Evolutionary conservation across 2,797 vertebrate species (phyloP).

Genomic region (Chloroceryle amazona): DNA sequence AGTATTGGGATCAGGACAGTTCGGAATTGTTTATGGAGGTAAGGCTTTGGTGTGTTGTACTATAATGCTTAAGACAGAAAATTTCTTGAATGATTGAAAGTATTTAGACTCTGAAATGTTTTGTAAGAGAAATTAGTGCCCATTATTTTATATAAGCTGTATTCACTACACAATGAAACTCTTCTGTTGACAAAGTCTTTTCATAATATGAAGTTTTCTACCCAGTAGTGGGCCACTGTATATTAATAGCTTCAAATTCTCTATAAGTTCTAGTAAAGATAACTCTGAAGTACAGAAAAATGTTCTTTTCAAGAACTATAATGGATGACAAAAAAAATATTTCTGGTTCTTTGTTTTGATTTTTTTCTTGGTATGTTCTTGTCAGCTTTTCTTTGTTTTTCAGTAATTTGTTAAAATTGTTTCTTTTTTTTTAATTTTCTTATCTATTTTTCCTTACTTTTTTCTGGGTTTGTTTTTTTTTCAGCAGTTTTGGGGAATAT

Average conservation of each 20-base stretch:
- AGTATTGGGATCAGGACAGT: constrained; percentile 96
- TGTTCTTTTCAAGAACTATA: neutral
- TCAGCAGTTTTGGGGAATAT: neutral
- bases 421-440: neutral
- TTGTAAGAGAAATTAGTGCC: neutral
- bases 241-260: neutral
- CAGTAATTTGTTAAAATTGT: neutral
- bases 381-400: neutral
- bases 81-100: neutral
- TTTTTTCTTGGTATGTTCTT: neutral
- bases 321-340: neutral
- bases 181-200: neutral
- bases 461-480: neutral
- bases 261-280: neutral
- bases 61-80: neutral
- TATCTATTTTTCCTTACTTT: neutral
- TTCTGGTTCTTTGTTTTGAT: neutral
- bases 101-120: neutral
- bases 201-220: neutral
- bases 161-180: neutral
- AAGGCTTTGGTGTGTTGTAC: constrained; percentile 20
- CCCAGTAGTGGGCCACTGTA: neutral
- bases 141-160: neutral
- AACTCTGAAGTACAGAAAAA: neutral
- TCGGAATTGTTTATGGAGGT: constrained; percentile 99